Evolutionary conservation across 2,888 invertebrate genomes (phyloP).

Genomic region (Drosophila suboccidentalis): DNA sequence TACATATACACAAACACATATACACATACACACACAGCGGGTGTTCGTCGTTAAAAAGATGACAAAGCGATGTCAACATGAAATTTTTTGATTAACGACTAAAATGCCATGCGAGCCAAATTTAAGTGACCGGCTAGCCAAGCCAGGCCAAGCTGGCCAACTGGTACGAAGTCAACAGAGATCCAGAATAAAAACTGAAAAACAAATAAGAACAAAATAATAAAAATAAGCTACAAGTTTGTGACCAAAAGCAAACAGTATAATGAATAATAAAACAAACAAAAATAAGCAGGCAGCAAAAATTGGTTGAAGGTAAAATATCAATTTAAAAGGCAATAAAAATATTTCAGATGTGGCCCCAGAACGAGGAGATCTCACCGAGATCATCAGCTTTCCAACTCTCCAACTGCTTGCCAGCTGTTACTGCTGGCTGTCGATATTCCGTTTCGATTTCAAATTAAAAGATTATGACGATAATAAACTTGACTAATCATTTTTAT

Average conservation of each 20-base stretch:
- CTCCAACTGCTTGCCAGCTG: slow-evolving; percentile 16
- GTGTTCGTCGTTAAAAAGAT: slow-evolving; percentile 74
- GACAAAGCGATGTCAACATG: slow-evolving; percentile 77
- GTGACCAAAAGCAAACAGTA: slow-evolving; percentile 36
- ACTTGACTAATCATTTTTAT: slow-evolving; percentile 82
- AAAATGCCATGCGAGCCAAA: slow-evolving; percentile 52
- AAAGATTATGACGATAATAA: slow-evolving; percentile 81
- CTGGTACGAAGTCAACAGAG: slow-evolving; percentile 23
- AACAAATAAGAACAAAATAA: slow-evolving; percentile 41
- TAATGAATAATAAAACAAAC: slow-evolving; percentile 13
- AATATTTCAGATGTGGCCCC: slow-evolving; percentile 65
- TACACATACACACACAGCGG: slow-evolving; percentile 61
- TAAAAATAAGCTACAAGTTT: slow-evolving; percentile 37
- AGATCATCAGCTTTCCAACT: slow-evolving; percentile 17
- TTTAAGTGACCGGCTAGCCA: slow-evolving; percentile 36
- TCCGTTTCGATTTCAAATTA: slow-evolving; percentile 77
- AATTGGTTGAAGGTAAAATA: slow-evolving; percentile 71
- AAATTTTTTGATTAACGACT: slow-evolving; percentile 79
- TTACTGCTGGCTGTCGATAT: slow-evolving; percentile 65
- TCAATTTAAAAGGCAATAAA: slow-evolving; percentile 77
- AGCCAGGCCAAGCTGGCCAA: slow-evolving; percentile 15
- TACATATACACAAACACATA: slow-evolving; percentile 15
- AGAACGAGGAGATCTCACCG: slow-evolving; percentile 11
- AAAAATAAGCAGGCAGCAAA: slow-evolving; percentile 57
- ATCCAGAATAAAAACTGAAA: slow-evolving; percentile 23